A percentile compares a stretch with the other conserved stretches of the same genome.
Conservation (phyloP, 2,113 vertebrate genomes). For the Brachyhypopomus occidentalis region DNA sequence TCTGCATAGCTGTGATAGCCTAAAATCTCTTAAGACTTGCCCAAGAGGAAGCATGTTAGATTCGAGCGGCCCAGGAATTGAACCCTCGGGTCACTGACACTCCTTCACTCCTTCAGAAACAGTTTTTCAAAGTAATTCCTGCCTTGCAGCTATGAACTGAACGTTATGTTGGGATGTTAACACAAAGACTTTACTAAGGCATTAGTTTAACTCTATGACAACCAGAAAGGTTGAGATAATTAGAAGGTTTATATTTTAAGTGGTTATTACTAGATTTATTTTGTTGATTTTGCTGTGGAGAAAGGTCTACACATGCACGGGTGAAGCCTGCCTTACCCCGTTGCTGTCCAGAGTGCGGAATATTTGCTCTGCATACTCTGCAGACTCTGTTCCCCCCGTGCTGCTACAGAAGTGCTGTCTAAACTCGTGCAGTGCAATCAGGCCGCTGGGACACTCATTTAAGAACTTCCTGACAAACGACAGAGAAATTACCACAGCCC, state of each 20-base stretch:
- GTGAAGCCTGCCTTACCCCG: constrained; percentile 51
- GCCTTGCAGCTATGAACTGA: background rate
- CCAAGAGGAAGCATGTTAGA: no score
- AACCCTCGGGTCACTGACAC: no score
- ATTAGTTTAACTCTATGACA: background rate
- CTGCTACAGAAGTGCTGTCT: constrained; percentile 70
- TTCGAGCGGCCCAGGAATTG: no score
- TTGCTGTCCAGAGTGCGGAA: constrained; percentile 72
- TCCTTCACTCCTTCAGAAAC: no score
- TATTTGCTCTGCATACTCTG: constrained; percentile 65
- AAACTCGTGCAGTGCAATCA: constrained; percentile 72
- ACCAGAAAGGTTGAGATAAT: background rate
- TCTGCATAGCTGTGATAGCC: no score
- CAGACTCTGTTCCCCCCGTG: constrained; percentile 67
- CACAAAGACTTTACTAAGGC: background rate
- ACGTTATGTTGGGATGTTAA: background rate
- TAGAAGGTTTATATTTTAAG: background rate
- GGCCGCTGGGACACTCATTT: constrained; percentile 65
- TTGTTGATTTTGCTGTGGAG: no score
- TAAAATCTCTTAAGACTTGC: no score
- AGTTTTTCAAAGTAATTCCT: no score
- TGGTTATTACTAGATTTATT: no score
- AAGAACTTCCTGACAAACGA: constrained; percentile 70
- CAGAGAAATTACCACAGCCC: constrained; percentile 4
- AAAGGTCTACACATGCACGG: background rate